Evolutionary conservation across 2,113 vertebrate species (phyloP).

Genomic region (Pomatorhinus ruficollis): DNA sequence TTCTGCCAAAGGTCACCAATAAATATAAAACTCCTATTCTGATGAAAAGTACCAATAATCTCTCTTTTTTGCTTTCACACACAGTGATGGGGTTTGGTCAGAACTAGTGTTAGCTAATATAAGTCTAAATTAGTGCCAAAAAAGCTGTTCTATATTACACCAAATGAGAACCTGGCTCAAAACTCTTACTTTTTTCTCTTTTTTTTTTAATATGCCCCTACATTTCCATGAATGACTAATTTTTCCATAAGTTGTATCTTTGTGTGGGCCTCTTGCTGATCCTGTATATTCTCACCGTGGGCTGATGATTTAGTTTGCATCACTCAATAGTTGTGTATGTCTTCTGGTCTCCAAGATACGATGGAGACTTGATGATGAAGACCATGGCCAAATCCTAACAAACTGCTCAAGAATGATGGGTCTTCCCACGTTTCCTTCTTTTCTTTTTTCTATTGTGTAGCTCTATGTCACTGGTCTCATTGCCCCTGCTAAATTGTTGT

Average conservation of each 20-base stretch:
- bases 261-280: slow-evolving; percentile 4
- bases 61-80: neutral
- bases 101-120: neutral
- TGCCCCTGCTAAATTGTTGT: neutral
- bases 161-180: slow-evolving; percentile 22
- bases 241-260: slow-evolving; percentile 20
- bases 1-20: neutral
- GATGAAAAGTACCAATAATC: neutral
- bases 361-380: neutral
- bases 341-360: slow-evolving; percentile 22
- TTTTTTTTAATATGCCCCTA: neutral
- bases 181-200: neutral
- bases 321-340: neutral
- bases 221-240: neutral
- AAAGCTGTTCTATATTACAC: neutral
- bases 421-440: neutral
- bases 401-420: neutral
- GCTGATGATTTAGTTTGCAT: neutral
- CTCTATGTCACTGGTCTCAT: neutral
- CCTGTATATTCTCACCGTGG: neutral
- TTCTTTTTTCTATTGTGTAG: neutral
- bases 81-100: neutral
- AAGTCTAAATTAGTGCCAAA: neutral
- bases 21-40: neutral
- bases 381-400: neutral